These are phyloP conservation scores for Antidorcas marsupialis DNA, from an alignment of 2,113 vertebrate species.

Conservation along the genomic window DNA sequence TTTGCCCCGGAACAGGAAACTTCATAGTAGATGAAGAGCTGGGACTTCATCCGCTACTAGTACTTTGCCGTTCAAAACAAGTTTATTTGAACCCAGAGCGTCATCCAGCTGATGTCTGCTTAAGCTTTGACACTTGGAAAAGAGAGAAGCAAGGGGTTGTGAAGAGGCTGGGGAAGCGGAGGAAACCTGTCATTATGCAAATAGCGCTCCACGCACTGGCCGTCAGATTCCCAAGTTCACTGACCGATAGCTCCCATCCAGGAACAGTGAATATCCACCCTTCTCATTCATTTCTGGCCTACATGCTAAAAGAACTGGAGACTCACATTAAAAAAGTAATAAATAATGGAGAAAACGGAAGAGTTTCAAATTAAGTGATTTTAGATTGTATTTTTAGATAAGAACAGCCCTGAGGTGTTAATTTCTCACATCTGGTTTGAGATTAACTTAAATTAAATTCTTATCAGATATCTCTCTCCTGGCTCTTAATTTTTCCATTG, in stretches of 20 bases:
- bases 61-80: background rate
- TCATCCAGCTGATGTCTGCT: background rate
- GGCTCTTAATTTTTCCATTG: constrained; percentile 43
- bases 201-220: background rate
- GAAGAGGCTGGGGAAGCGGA: background rate
- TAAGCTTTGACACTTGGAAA: background rate
- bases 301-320: background rate
- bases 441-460: constrained; percentile 36
- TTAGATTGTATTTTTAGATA: background rate
- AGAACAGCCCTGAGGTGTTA: background rate
- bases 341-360: background rate
- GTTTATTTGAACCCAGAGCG: background rate
- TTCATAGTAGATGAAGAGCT: background rate
- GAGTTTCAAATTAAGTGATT: constrained; percentile 18
- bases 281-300: background rate
- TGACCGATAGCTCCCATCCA: background rate
- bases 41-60: background rate
- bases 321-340: background rate
- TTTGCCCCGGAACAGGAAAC: background rate
- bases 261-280: background rate
- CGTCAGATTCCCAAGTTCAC: background rate
- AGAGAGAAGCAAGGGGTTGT: background rate
- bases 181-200: background rate
- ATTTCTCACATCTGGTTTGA: constrained; percentile 5
- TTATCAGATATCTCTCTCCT: constrained; percentile 23